Evolutionary conservation across 2,113 vertebrate genomes (phyloP), one percentile per base, ranked within the genome.

Genomic region (Hydrochoerus hydrochaeris): DNA sequence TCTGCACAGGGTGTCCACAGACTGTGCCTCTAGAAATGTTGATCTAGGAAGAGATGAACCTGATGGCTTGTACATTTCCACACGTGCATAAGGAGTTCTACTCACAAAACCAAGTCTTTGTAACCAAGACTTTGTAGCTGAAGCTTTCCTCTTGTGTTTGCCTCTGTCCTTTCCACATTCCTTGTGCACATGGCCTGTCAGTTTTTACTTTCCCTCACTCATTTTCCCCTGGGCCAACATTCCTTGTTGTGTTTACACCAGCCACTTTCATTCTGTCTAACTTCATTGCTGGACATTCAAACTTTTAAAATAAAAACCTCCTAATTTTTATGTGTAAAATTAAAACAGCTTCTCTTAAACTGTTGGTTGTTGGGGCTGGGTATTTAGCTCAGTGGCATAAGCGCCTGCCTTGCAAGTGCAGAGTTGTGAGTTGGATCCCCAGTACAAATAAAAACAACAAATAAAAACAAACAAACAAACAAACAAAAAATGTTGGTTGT

Each of bases 91-190:
- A 3, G 35, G 57, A 46, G 10, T 16, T 2, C 4, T 16, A 8
- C n/a, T n/a, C 35, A 32, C 57, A 35, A 14, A 80, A 24, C 35
- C 58, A 20, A 32, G 52, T 41, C 13, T 16, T n/a, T n/a, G n/a
- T n/a, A n/a, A n/a, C n/a, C n/a, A n/a, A n/a, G n/a, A n/a, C n/a
- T n/a, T n/a, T n/a, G n/a, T 11, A 11, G 32, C 58, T 13, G 60
- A 30, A 44, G 5, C 46, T 6, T 73, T 2, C 35, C 8, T 49
- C 26, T 28, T 26, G 24, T 26, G 38, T 30, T 7, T 17, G 26
- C 1, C 24, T 75, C 24, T 54, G 19, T 12, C n/a, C 20, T 44
- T 17, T 32, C 58, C 11, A 0, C 0, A 0, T 1, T 28, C 57
- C 69, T n/a, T 4, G 5, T 22, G 26, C 17, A 10, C 35, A 4